Base-by-base conservation (phyloP, 2,888 invertebrate genomes). In the Notodonta ziczac region DNA sequence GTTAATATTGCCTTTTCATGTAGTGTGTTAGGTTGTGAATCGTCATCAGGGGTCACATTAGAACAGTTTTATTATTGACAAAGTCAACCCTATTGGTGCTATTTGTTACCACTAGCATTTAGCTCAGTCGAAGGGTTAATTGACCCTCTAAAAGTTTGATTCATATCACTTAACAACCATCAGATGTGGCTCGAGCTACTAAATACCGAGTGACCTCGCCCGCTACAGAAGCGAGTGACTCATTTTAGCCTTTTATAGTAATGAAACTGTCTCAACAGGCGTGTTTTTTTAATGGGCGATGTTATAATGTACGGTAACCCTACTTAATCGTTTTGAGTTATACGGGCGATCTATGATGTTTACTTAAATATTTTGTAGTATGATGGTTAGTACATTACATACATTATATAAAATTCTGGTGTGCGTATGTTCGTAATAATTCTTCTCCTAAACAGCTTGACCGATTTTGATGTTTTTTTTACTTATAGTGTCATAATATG, bases 161-260 rank as follows among this genome's bases (percentile, higher is more conserved):
- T 55, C 16, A 40, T 39, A 55, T 39, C 55, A 55, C 10, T 55
- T 55, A 35, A 55, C 40, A 13, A 9, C n/a, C 39, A 39, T 54
- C 14, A 53, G 24, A 53, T 35, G 53, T 10, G 12, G 13, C 12
- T 53, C 40, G 40, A 14, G 55, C 40, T 53, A 32, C 10, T 55
- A 44, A 40, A 46, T 46, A n/a, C 46, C 46, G 46, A 46, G 46
- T 46, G n/a, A 46, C 46, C 46, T 12, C 42, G 42, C 42, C 46
- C 46, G 46, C 50, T 13, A 53, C 35, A 35, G 53, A 35, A 53
- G 32, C 60, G 63, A 81, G 73, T 81, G 80, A 81, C 76, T 79
- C 79, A 82, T 72, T 79, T 76, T 72, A 60, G 67, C 76, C 80
- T 84, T 84, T 84, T 77, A 81, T 76, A 70, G 71, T 83, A 82